Percentiles rank a stretch among this genome's conserved stretches.
Evolutionary conservation across 2,888 invertebrate species (phyloP).

Genomic region (Heteropelma amictum): DNA sequence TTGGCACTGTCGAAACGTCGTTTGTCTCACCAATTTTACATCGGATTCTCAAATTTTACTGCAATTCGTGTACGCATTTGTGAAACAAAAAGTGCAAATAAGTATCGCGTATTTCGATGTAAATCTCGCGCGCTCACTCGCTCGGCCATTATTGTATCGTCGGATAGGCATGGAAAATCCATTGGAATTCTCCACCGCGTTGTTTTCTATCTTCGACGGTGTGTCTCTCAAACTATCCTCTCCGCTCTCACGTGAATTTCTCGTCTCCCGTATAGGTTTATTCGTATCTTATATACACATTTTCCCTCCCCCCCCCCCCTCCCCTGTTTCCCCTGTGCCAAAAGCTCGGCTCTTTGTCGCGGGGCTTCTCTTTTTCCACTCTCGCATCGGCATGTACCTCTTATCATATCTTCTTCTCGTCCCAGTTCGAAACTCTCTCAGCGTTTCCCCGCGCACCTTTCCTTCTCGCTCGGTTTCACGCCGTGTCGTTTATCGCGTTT

Average conservation of each 20-base stretch:
- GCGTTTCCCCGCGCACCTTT: conserved; percentile 25
- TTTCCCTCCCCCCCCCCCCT: background rate
- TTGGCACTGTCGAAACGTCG: too few relatives aligned
- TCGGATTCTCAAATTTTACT: background rate
- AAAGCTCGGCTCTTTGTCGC: background rate
- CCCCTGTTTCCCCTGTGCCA: background rate
- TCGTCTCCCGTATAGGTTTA: too few relatives aligned
- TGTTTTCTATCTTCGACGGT: conserved; percentile 23
- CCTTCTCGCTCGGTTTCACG: conserved; percentile 23
- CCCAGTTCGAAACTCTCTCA: conserved; percentile 35
- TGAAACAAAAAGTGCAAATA: background rate
- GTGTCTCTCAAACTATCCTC: conserved; percentile 6
- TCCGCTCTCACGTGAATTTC: conserved; percentile 12
- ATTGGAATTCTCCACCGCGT: conserved; percentile 28
- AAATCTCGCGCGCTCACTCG: background rate
- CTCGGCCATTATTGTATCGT: conserved; percentile 19
- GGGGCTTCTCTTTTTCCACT: background rate
- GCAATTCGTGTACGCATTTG: background rate
- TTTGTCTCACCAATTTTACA: background rate
- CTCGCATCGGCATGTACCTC: background rate
- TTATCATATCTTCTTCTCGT: conserved; percentile 44
- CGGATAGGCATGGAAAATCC: conserved; percentile 24
- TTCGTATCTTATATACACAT: conserved; percentile 12
- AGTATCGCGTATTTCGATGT: background rate
- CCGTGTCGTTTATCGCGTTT: conserved; percentile 36